Evolutionary conservation across 2,888 invertebrate genomes (phyloP).

Genomic region (Lithophane leautieri): DNA sequence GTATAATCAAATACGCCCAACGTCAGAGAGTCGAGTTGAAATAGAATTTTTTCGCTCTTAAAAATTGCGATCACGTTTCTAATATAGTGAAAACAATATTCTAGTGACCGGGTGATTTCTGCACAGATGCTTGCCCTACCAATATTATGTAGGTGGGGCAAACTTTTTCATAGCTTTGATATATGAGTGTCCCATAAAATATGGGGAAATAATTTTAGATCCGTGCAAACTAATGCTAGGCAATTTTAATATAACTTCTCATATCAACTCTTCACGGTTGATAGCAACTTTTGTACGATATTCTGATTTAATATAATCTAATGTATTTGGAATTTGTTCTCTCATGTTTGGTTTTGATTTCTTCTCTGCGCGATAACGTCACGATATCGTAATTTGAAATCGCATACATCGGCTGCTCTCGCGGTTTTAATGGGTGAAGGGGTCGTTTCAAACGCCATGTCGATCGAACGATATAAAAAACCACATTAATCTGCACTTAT

Average conservation of each 20-base stretch:
- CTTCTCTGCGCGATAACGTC: conserved; percentile 65
- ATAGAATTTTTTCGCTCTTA: conserved; percentile 90
- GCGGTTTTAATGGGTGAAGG: conserved; percentile 82
- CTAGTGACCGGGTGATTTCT: conserved; percentile 91
- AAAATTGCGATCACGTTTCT: conserved; percentile 91
- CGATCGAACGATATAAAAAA: conserved; percentile 86
- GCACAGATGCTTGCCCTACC: conserved; percentile 88
- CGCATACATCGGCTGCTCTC: conserved; percentile 79
- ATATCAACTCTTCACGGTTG: not conserved
- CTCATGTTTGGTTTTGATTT: conserved; percentile 51
- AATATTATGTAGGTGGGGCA: conserved; percentile 84
- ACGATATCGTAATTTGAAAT: conserved; percentile 83
- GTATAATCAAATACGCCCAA: conserved; percentile 87
- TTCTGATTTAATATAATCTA: conserved; percentile 28
- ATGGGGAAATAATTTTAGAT: conserved; percentile 66
- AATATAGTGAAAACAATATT: conserved; percentile 91
- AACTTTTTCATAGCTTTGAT: conserved; percentile 84
- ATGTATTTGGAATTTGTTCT: conserved; percentile 30
- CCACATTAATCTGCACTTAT: conserved; percentile 89
- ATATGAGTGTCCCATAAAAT: conserved; percentile 81
- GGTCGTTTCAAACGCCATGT: conserved; percentile 81
- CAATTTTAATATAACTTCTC: conserved; percentile 45
- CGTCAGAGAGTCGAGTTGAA: conserved; percentile 84
- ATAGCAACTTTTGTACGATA: not conserved
- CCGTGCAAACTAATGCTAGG: conserved; percentile 49